Conservation (phyloP, 2,113 vertebrate species). For the Entomyzon cyanotis region DNA sequence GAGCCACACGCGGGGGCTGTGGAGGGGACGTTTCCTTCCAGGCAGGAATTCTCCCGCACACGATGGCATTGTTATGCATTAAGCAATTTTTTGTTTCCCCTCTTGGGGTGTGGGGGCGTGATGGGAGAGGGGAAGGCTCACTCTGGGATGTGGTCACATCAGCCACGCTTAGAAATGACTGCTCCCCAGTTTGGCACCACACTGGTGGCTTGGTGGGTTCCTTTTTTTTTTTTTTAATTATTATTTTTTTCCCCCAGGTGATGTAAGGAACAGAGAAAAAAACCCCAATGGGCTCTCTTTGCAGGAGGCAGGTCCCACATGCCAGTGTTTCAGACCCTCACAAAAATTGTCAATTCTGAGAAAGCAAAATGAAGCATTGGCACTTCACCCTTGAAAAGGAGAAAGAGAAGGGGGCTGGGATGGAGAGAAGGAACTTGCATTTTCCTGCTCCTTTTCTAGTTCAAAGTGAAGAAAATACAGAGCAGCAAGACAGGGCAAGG, state of each 20-base stretch:
- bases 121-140: background rate
- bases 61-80: conserved; percentile 47
- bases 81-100: background rate
- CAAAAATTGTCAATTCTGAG: background rate
- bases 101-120: background rate
- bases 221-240: background rate
- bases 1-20: background rate
- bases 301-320: background rate
- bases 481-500: background rate
- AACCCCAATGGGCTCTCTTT: background rate
- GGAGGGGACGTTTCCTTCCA: conserved; percentile 39
- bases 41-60: conserved; percentile 53
- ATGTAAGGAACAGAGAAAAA: background rate
- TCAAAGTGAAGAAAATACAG: background rate
- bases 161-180: background rate
- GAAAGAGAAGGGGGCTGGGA: background rate
- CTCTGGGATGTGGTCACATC: background rate
- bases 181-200: background rate
- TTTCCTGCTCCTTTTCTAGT: background rate
- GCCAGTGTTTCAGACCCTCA: background rate
- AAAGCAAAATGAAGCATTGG: background rate
- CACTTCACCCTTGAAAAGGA: background rate
- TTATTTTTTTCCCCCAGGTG: background rate
- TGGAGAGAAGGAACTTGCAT: background rate
- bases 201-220: background rate